phyloP scores from a whole-genome alignment of 2,113 vertebrate species.

The Sphaerodactylus townsendi region DNA sequence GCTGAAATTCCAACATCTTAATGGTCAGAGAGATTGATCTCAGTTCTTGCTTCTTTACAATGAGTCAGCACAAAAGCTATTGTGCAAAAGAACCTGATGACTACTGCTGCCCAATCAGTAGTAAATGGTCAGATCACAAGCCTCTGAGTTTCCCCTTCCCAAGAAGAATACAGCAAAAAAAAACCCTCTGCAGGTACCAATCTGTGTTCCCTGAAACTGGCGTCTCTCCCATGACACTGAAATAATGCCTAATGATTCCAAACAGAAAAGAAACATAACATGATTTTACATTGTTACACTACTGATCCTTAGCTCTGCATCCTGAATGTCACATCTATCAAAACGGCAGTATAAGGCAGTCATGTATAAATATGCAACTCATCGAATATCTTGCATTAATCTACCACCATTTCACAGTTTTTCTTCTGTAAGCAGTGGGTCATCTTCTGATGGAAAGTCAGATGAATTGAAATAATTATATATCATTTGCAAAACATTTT shows the following conservation, averaged over 20 bases:
- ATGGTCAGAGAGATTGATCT: neutral
- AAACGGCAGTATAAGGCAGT: neutral
- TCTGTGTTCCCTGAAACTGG: neutral
- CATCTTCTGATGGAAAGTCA: conserved; percentile 38
- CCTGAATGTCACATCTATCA: neutral
- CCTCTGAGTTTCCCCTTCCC: neutral
- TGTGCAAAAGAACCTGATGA: neutral
- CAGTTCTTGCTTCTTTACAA: neutral
- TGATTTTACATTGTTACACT: neutral
- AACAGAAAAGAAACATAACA: neutral
- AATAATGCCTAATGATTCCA: neutral
- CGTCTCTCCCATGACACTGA: neutral
- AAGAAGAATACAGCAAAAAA: neutral
- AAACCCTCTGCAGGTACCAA: neutral
- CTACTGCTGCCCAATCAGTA: neutral
- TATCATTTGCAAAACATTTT: conserved; percentile 46
- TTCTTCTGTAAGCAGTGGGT: neutral
- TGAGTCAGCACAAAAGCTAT: neutral
- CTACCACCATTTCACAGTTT: too few species aligned
- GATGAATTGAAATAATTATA: conserved; percentile 37
- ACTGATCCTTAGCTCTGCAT: neutral
- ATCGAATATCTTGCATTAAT: too few species aligned
- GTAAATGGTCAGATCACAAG: neutral
- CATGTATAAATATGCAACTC: neutral
- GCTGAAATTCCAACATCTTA: neutral